These are phyloP conservation scores for Brienomyrus longianalis DNA, from an alignment of 2,113 vertebrate species.

Conservation along the genomic window DNA sequence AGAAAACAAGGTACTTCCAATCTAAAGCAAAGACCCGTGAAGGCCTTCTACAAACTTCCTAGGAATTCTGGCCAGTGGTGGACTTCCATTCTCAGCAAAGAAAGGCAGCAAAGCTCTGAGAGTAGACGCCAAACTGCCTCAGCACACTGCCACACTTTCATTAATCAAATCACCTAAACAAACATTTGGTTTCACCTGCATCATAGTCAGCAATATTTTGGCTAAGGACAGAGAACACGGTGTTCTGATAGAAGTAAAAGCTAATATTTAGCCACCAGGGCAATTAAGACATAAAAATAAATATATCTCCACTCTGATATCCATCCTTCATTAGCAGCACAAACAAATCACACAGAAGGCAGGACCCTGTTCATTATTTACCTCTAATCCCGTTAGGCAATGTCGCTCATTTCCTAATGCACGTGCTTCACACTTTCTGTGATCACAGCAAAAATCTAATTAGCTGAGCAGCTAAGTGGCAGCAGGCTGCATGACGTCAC, in stretches of 20 bases:
- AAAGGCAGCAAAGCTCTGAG: background rate
- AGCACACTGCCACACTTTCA: background rate
- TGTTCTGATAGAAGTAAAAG: background rate
- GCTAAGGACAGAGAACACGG: background rate
- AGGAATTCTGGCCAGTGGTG: background rate
- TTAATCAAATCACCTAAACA: background rate
- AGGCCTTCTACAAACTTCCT: background rate
- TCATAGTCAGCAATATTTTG: background rate
- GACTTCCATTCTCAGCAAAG: background rate
- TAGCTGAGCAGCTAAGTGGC: background rate
- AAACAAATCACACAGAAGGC: constrained; percentile 10
- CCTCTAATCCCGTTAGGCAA: background rate
- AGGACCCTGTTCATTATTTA: constrained; percentile 14
- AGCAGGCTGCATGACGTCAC: background rate
- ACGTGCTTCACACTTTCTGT: constrained; percentile 1
- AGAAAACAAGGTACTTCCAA: background rate
- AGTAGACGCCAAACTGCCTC: background rate
- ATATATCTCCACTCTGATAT: background rate
- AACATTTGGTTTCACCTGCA: background rate
- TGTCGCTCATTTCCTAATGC: constrained; percentile 14
- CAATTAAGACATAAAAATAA: constrained; percentile 10
- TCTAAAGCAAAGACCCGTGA: background rate
- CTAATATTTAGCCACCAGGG: background rate
- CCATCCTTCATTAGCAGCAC: background rate
- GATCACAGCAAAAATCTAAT: constrained; percentile 26